phyloP scores from a whole-genome alignment of 2,113 vertebrate genomes.

The Oostethus manadensis region DNA sequence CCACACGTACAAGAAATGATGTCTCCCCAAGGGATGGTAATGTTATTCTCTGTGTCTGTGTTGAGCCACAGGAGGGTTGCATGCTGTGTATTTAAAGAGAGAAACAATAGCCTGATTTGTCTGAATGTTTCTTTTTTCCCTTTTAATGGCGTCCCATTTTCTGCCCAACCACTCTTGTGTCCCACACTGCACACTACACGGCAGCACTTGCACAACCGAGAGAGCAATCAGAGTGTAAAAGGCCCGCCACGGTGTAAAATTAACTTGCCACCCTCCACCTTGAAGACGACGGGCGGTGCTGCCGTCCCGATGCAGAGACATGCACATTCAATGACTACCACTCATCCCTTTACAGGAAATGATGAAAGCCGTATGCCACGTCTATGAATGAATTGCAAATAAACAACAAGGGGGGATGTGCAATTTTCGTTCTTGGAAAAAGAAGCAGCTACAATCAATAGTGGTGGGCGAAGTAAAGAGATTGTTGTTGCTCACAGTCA shows the following conservation, averaged over 20 bases:
- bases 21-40: slow-evolving; percentile 47
- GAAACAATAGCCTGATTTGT: slow-evolving; percentile 52
- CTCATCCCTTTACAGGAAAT: neutral
- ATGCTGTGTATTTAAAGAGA: slow-evolving; percentile 51
- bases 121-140: slow-evolving; percentile 1
- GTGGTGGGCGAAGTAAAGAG: slow-evolving; percentile 16
- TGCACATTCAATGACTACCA: neutral
- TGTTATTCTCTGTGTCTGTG: slow-evolving; percentile 44
- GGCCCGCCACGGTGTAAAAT: slow-evolving; percentile 29
- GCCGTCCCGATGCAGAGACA: neutral
- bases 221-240: slow-evolving; percentile 22
- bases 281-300: slow-evolving; percentile 12
- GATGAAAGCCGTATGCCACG: neutral
- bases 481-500: slow-evolving; percentile 51
- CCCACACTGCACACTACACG: slow-evolving; percentile 31
- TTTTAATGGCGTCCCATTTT: slow-evolving; percentile 53
- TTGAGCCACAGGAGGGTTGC: slow-evolving; percentile 38
- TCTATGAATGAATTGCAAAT: neutral
- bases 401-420: neutral
- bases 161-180: slow-evolving; percentile 25
- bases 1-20: slow-evolving; percentile 12
- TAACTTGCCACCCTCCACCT: slow-evolving; percentile 23
- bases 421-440: slow-evolving; percentile 4
- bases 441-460: slow-evolving; percentile 22
- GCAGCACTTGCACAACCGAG: slow-evolving; percentile 16